phyloP scores from a whole-genome alignment of 2,113 vertebrate genomes.

The Anas platyrhynchos region DNA sequence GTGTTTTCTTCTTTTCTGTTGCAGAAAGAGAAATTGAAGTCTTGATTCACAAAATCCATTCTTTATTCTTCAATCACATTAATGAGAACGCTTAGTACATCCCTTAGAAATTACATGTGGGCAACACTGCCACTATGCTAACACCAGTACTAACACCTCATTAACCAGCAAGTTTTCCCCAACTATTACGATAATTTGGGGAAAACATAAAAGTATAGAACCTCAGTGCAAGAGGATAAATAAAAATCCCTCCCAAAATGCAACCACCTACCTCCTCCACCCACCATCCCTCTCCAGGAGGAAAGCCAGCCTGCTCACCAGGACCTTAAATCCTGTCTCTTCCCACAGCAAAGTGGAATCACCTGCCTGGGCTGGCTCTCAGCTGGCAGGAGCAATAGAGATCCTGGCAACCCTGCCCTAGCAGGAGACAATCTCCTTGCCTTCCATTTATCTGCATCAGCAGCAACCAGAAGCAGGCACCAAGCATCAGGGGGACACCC shows the following conservation, averaged over 20 bases:
- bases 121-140: neutral
- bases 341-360: neutral
- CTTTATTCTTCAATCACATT: neutral
- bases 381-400: slow-evolving; percentile 18
- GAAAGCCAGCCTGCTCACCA: accelerated
- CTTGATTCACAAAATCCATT: neutral
- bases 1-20: neutral
- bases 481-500: neutral
- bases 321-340: slow-evolving; percentile 1
- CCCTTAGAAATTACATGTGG: neutral
- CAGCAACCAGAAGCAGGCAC: slow-evolving; percentile 31
- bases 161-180: neutral
- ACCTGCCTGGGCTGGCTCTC: neutral
- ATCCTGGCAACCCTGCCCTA: neutral
- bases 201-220: neutral
- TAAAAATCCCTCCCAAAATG: neutral
- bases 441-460: slow-evolving; percentile 29
- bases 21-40: neutral
- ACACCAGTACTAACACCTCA: neutral
- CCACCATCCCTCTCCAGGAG: neutral
- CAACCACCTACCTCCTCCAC: neutral
- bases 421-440: slow-evolving; percentile 30
- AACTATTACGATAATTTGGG: too few species aligned
- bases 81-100: neutral
- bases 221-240: neutral